A percentile compares a stretch with the other conserved stretches of the same genome.
These are phyloP conservation scores for Hephaestus fuliginosus DNA, from an alignment of 2,797 vertebrate genomes.

Conservation along the genomic window DNA sequence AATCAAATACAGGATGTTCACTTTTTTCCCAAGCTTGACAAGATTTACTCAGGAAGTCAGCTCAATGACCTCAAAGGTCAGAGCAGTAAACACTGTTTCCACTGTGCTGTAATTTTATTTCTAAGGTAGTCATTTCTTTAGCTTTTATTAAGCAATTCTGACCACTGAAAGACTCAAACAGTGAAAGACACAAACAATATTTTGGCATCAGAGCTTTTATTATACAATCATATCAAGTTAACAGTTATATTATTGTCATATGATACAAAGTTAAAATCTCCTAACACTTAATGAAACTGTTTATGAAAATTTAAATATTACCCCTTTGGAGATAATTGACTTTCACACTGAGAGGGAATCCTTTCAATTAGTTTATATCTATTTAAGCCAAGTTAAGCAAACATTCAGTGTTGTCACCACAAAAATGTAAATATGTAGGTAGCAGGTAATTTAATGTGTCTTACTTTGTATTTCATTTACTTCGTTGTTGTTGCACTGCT, in stretches of 20 bases:
- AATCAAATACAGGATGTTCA: slow-evolving; percentile 7
- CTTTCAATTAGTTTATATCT: background rate
- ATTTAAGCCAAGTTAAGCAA: background rate
- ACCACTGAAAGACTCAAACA: background rate
- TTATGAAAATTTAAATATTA: background rate
- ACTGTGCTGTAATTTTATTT: background rate
- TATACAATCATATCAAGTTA: slow-evolving; percentile 10
- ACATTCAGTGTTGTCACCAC: background rate
- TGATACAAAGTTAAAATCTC: background rate
- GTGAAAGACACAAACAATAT: background rate
- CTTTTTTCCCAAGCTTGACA: background rate
- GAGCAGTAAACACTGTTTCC: background rate
- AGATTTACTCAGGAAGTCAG: background rate
- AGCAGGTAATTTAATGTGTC: background rate
- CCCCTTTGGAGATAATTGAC: background rate
- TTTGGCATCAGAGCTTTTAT: slow-evolving; percentile 4
- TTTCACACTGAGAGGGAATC: background rate
- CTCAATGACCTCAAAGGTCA: slow-evolving; percentile 24
- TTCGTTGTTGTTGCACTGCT: background rate
- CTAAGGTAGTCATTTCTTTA: background rate
- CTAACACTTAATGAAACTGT: background rate
- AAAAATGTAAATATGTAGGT: background rate
- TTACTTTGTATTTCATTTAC: background rate
- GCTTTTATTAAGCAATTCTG: background rate
- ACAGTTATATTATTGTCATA: background rate